A percentile compares a stretch with the other conserved stretches of the same genome.
phyloP scores from a whole-genome alignment of 2,888 invertebrate genomes.

The Endotricha flammealis region DNA sequence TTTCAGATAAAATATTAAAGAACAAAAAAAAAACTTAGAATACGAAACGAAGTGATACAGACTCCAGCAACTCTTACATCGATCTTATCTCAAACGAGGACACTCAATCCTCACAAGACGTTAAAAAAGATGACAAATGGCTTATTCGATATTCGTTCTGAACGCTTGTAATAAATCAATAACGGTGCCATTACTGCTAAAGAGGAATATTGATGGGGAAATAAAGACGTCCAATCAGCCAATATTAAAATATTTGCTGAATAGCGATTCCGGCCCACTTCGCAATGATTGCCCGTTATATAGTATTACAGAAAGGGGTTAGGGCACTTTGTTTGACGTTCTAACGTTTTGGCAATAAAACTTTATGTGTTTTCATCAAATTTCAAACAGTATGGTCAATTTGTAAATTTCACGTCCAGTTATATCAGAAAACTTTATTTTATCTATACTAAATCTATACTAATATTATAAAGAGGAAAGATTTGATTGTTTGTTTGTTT shows the following conservation, averaged over 20 bases:
- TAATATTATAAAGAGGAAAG: too few species aligned
- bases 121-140: constrained; percentile 41
- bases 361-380: too few species aligned
- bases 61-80: constrained; percentile 13
- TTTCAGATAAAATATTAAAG: too few species aligned
- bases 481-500: too few species aligned
- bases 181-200: constrained; percentile 37
- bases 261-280: neutral
- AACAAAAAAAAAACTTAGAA: neutral
- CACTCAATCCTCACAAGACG: constrained; percentile 21
- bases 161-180: constrained; percentile 43
- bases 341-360: too few species aligned
- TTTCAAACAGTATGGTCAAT: too few species aligned
- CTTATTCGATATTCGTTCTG: constrained; percentile 40
- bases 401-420: too few species aligned
- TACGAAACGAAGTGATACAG: constrained; percentile 5
- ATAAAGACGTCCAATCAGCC: constrained; percentile 29
- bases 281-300: too few species aligned
- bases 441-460: too few species aligned
- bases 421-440: too few species aligned
- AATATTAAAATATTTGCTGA: constrained; percentile 18
- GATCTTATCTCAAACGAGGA: constrained; percentile 15
- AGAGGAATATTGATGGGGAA: constrained; percentile 34
- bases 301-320: too few species aligned
- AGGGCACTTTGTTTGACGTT: too few species aligned